phyloP scores from a whole-genome alignment of 2,888 invertebrate genomes.

The Hydraecia micacea region DNA sequence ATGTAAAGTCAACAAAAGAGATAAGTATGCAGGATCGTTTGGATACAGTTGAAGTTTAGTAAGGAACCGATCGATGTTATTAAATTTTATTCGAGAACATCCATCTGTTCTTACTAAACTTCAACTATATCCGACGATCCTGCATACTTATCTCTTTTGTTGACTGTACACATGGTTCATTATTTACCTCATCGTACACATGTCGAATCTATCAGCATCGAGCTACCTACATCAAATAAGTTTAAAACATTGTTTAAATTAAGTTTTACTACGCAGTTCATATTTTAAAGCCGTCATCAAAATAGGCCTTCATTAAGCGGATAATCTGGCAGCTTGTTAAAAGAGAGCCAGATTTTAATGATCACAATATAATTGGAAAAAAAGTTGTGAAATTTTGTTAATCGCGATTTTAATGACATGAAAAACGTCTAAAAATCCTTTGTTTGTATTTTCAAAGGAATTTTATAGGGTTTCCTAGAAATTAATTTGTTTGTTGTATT shows the following conservation, averaged over 20 bases:
- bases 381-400: constrained; percentile 27
- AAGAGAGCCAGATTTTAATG: constrained; percentile 35
- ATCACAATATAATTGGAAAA: constrained; percentile 43
- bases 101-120: too few species aligned
- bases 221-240: neutral
- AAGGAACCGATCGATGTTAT: too few species aligned
- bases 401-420: constrained; percentile 18
- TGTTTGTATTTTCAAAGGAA: neutral
- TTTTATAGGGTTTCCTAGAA: neutral
- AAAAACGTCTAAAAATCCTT: neutral
- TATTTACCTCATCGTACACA: too few species aligned
- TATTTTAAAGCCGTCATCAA: constrained; percentile 29
- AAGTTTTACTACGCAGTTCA: neutral
- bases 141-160: too few species aligned
- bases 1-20: too few species aligned
- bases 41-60: too few species aligned
- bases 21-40: too few species aligned
- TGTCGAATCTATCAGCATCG: neutral
- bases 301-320: constrained; percentile 37
- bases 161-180: neutral
- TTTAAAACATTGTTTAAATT: neutral
- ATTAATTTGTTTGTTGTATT: neutral
- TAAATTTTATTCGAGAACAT: too few species aligned
- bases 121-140: too few species aligned
- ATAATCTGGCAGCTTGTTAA: constrained; percentile 50